Evolutionary conservation across 92 coral and sea anemone genomes (phyloP).

Genomic region (Porites evermanni): DNA sequence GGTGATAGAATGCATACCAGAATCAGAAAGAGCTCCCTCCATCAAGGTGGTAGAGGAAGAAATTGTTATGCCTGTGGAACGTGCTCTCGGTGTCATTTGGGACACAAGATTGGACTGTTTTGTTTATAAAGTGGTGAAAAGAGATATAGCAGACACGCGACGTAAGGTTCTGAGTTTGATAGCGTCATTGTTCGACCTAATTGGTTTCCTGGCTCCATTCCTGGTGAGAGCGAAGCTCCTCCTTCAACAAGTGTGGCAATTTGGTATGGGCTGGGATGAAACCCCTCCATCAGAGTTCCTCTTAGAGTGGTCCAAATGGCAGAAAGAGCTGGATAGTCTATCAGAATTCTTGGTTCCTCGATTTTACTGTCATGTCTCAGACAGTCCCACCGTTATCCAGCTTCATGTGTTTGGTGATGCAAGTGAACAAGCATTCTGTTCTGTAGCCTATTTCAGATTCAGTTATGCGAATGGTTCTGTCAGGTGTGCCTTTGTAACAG

Average conservation of each 20-base stretch:
- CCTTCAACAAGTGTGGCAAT: slow-evolving; percentile 60
- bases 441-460: slow-evolving; percentile 55
- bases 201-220: slow-evolving; percentile 66
- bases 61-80: slow-evolving; percentile 13
- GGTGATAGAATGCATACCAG: no score
- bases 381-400: slow-evolving; percentile 12
- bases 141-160: slow-evolving; percentile 51
- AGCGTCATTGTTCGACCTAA: slow-evolving; percentile 64
- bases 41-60: not conserved
- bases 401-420: slow-evolving; percentile 74
- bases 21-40: no score
- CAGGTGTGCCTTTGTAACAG: slow-evolving; percentile 32
- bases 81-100: slow-evolving; percentile 61
- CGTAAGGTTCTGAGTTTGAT: slow-evolving; percentile 62
- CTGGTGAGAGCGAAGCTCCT: slow-evolving; percentile 61
- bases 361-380: slow-evolving; percentile 39
- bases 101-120: slow-evolving; percentile 44
- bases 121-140: slow-evolving; percentile 16
- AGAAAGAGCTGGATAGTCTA: slow-evolving; percentile 40
- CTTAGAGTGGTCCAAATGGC: slow-evolving; percentile 59
- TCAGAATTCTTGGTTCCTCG: slow-evolving; percentile 45
- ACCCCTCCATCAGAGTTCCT: slow-evolving; percentile 43
- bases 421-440: slow-evolving; percentile 52
- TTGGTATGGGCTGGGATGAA: slow-evolving; percentile 60
- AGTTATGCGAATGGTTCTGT: slow-evolving; percentile 33